phyloP scores from a whole-genome alignment of 2,113 vertebrate species.

The Mirza zaza region DNA sequence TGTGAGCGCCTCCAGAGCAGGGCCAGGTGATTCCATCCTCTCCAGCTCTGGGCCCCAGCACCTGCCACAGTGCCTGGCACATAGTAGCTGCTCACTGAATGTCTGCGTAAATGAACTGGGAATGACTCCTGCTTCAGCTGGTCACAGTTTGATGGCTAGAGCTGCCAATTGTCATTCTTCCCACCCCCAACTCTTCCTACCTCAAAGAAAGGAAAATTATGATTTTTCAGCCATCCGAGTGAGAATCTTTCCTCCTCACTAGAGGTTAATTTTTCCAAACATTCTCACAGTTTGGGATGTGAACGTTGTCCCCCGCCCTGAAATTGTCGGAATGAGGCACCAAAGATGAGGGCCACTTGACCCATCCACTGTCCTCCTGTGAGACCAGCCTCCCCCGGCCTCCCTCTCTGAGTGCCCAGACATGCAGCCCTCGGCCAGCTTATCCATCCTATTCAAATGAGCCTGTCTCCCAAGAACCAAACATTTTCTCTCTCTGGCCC shows the following conservation, averaged over 20 bases:
- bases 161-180: neutral
- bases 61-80: neutral
- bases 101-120: neutral
- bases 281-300: neutral
- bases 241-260: neutral
- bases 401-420: neutral
- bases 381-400: neutral
- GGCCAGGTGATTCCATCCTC: neutral
- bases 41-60: no score
- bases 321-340: no score
- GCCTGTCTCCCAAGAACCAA: constrained; percentile 51
- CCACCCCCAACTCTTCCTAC: neutral
- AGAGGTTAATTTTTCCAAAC: neutral
- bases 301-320: neutral
- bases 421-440: neutral
- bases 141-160: neutral
- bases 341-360: neutral
- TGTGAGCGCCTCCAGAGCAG: neutral
- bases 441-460: constrained; percentile 46
- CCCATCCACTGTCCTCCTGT: neutral
- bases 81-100: neutral
- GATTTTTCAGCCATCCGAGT: neutral
- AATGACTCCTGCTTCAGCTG: neutral
- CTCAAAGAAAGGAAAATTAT: neutral
- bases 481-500: constrained; percentile 71